A percentile compares a stretch with the other conserved stretches of the same genome.
These are phyloP conservation scores for Drosophila melanica DNA, from an alignment of 1,140 invertebrate genomes.

Conservation along the genomic window DNA sequence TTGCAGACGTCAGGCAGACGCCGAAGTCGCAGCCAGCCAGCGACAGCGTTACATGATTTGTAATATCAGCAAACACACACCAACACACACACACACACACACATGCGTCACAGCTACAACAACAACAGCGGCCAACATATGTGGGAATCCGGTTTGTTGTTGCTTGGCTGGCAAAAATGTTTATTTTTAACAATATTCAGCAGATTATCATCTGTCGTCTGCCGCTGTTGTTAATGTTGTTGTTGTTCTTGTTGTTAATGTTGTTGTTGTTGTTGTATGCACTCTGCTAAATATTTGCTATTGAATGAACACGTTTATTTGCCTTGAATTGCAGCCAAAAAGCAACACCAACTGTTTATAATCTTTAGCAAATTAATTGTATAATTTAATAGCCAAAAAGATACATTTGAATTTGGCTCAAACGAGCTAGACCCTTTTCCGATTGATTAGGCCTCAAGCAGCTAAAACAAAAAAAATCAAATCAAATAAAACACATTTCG, in stretches of 20 bases:
- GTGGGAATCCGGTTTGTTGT: conserved; percentile 70
- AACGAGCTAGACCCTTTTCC: conserved; percentile 4
- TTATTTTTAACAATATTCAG: conserved; percentile 78
- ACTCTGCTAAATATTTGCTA: conserved; percentile 28
- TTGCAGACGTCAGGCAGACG: conserved; percentile 75
- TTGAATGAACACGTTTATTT: conserved; percentile 66
- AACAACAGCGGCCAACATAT: background rate
- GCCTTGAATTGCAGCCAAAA: conserved; percentile 62
- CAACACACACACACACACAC: conserved; percentile 23
- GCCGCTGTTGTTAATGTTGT: conserved; percentile 1
- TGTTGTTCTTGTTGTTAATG: background rate
- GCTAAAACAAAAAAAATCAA: background rate
- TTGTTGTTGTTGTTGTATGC: conserved; percentile 32
- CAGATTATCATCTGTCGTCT: conserved; percentile 75
- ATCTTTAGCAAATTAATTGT: conserved; percentile 9
- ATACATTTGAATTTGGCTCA: background rate
- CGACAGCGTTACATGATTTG: conserved; percentile 77
- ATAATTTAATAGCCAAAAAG: background rate
- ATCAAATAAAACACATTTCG: too few relatives aligned
- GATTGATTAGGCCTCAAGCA: background rate
- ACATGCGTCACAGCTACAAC: background rate
- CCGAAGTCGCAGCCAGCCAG: conserved; percentile 23
- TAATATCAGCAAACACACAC: conserved; percentile 76
- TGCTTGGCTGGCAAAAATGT: conserved; percentile 48
- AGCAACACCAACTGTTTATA: conserved; percentile 15